Evolutionary conservation across 2,113 vertebrate genomes (phyloP).

Genomic region (Heterotis niloticus): DNA sequence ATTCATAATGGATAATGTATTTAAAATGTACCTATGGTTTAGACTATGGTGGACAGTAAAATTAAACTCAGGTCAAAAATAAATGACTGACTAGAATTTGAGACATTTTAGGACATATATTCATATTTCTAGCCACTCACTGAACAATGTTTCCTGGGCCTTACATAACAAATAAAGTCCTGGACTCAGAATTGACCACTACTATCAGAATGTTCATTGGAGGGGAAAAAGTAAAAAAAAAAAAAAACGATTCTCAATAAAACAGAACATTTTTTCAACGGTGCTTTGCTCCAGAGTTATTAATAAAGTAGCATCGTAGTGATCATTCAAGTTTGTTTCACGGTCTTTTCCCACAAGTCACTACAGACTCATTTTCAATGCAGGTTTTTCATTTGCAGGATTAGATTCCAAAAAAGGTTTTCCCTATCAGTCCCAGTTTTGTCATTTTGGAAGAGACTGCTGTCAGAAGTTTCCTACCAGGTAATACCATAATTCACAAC

Average conservation of each 20-base stretch:
- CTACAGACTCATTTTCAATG: no score
- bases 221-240: background rate
- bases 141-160: background rate
- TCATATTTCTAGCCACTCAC: background rate
- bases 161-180: background rate
- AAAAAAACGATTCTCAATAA: conserved; percentile 15
- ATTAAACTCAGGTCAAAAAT: background rate
- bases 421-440: background rate
- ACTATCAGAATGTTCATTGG: background rate
- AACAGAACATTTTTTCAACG: background rate
- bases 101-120: no score
- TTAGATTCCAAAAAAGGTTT: background rate
- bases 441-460: background rate
- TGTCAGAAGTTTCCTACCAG: background rate
- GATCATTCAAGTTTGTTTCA: no score
- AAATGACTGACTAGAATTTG: background rate
- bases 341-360: background rate
- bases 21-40: no score
- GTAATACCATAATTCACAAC: background rate
- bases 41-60: no score
- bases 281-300: conserved; percentile 1
- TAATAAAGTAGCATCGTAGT: background rate
- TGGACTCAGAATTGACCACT: background rate
- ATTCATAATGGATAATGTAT: no score
- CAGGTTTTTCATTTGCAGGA: background rate